Percentiles rank a stretch among this genome's conserved stretches.
Evolutionary conservation across 2,797 vertebrate genomes (phyloP).

Genomic region (Loris lydekkerianus): DNA sequence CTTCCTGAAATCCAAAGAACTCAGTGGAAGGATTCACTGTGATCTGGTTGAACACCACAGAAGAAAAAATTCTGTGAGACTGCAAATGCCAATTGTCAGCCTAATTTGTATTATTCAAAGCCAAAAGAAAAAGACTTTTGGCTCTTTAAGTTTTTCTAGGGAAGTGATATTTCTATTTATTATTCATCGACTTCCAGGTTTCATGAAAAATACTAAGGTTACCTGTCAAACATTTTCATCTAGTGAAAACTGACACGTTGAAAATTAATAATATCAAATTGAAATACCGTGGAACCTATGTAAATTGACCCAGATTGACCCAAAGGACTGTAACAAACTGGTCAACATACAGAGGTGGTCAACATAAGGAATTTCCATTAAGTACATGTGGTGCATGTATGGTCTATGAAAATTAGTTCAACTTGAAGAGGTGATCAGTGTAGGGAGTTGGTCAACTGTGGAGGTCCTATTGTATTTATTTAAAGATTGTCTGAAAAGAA

Average conservation of each 20-base stretch:
- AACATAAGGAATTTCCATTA: no score
- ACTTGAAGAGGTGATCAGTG: no score
- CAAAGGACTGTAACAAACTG: no score
- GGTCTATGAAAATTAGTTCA: no score
- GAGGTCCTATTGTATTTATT: not conserved
- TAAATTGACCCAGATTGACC: no score
- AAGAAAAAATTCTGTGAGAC: conserved; percentile 2
- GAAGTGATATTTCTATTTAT: not conserved
- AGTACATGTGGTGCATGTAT: no score
- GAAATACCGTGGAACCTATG: not conserved
- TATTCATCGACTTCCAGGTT: conserved; percentile 50
- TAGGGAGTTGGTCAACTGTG: no score
- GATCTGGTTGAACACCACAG: not conserved
- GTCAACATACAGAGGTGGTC: no score
- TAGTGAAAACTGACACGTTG: conserved; percentile 17
- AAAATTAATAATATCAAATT: conserved; percentile 55
- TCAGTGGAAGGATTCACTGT: not conserved
- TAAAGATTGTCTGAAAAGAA: conserved; percentile 53
- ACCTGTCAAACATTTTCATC: not conserved
- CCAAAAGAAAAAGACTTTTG: not conserved
- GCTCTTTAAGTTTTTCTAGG: not conserved
- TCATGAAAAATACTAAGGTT: not conserved
- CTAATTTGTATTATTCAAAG: conserved; percentile 10
- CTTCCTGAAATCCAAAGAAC: not conserved
- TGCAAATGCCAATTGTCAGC: not conserved